A percentile compares a stretch with the other conserved stretches of the same genome.
Evolutionary conservation across 2,113 vertebrate species (phyloP).

Genomic region (Heliornis fulica): DNA sequence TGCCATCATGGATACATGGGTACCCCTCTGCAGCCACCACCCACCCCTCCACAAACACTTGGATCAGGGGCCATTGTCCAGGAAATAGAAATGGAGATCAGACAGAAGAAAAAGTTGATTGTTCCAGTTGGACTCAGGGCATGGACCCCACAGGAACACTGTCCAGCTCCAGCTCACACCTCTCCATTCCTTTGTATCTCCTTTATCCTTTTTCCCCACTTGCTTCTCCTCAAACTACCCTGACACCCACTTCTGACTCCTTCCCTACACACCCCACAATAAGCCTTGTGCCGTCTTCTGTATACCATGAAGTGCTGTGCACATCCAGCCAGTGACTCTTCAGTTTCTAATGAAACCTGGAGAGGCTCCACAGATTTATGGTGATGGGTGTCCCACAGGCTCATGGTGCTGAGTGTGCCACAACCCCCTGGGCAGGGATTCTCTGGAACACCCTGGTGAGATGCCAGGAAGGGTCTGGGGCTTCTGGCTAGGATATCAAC

Average conservation of each 20-base stretch:
- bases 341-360: background rate
- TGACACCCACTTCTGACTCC: background rate
- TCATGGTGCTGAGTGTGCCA: fast-evolving
- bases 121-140: fast-evolving
- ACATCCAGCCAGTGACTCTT: fast-evolving
- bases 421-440: fast-evolving
- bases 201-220: background rate
- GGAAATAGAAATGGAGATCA: background rate
- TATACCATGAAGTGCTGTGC: fast-evolving
- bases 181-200: fast-evolving
- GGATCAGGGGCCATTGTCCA: fast-evolving
- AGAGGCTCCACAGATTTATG: fast-evolving
- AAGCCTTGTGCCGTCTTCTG: background rate
- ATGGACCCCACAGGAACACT: fast-evolving
- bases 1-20: fast-evolving
- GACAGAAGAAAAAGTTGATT: background rate
- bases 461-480: fast-evolving
- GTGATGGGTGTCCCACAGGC: fast-evolving
- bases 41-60: background rate
- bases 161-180: background rate
- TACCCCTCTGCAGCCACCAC: fast-evolving
- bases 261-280: background rate
- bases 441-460: fast-evolving
- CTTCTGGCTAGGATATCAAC: fast-evolving
- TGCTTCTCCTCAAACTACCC: background rate